Evolutionary conservation across 2,888 invertebrate species (phyloP).

Genomic region (Argyra leucocephala): DNA sequence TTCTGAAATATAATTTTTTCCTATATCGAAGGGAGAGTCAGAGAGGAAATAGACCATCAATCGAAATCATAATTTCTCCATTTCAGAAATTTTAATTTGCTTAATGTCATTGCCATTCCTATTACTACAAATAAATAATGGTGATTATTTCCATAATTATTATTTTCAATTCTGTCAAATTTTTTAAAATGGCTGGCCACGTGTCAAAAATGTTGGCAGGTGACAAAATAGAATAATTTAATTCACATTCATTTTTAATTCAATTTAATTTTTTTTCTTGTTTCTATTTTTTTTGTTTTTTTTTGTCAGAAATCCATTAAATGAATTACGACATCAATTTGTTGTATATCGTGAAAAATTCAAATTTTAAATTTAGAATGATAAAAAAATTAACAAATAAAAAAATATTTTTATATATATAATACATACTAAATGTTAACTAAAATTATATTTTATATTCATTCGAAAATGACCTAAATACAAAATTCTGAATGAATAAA

Average conservation of each 20-base stretch:
- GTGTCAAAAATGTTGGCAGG: background rate
- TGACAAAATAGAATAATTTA: background rate
- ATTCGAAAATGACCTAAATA: constrained; percentile 1
- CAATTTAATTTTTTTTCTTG: background rate
- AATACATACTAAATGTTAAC: no score
- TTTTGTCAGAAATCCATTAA: background rate
- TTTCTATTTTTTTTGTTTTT: background rate
- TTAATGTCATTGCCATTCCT: no score
- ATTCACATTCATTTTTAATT: background rate
- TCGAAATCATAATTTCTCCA: no score
- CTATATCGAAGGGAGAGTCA: no score
- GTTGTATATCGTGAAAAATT: background rate
- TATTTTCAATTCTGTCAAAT: background rate
- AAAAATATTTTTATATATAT: no score
- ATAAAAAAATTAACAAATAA: no score
- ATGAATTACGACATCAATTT: background rate
- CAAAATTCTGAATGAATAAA: background rate
- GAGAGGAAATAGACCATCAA: no score
- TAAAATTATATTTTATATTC: background rate
- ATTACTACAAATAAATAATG: no score
- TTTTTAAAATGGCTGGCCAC: background rate
- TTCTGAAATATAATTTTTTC: no score
- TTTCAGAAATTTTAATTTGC: no score
- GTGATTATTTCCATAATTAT: no score
- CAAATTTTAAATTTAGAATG: no score